These are phyloP conservation scores for Philopedon plagiatum DNA, from an alignment of 2,888 invertebrate genomes.

Conservation along the genomic window DNA sequence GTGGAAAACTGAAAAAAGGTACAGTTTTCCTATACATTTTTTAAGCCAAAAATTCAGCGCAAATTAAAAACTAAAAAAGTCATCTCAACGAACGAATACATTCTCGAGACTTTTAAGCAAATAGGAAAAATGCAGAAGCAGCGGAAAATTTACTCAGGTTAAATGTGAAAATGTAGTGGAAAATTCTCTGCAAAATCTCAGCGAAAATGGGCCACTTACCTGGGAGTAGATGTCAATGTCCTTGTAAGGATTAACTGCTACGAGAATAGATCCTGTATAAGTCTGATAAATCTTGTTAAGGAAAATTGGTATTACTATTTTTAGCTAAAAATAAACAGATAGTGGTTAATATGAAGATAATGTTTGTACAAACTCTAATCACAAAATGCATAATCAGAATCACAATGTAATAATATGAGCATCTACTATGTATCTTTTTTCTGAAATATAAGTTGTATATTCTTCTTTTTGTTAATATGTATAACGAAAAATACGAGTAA, in stretches of 20 bases:
- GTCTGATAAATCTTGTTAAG: constrained; percentile 79
- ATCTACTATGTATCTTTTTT: too few relatives aligned
- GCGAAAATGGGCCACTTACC: constrained; percentile 73
- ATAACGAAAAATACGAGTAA: too few relatives aligned
- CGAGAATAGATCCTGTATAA: constrained; percentile 92
- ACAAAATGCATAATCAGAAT: too few relatives aligned
- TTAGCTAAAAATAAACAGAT: too few relatives aligned
- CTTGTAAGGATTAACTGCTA: constrained; percentile 96
- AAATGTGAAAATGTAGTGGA: constrained; percentile 27
- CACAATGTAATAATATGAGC: too few relatives aligned
- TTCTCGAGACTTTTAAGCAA: constrained; percentile 10
- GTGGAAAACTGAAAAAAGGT: too few relatives aligned
- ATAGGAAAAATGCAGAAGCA: constrained; percentile 16
- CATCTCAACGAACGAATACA: not conserved
- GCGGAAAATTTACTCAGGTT: not conserved
- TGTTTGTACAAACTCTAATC: too few relatives aligned
- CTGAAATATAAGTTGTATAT: too few relatives aligned
- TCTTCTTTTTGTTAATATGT: too few relatives aligned
- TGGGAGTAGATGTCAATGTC: constrained; percentile 89
- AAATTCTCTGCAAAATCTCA: not conserved
- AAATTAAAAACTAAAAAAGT: constrained; percentile 15
- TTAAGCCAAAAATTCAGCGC: not conserved
- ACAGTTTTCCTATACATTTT: not conserved
- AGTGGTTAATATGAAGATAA: too few relatives aligned
- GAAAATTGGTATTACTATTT: too few relatives aligned